Evolutionary conservation across 2,113 vertebrate species (phyloP).

Genomic region (Phylloscopus trochiloides): DNA sequence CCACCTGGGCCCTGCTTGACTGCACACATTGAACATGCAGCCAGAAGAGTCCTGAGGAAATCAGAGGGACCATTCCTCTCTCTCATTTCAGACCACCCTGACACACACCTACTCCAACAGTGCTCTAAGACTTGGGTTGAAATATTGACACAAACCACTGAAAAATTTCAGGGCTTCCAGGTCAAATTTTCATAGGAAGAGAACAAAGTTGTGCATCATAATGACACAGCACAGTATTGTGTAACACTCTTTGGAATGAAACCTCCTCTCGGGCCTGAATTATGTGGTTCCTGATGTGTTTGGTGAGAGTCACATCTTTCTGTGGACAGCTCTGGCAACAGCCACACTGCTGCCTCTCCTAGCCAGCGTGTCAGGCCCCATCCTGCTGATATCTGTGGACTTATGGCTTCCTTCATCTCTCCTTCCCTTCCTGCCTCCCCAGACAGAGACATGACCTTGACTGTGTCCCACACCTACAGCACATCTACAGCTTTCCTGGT

Average conservation of each 20-base stretch:
- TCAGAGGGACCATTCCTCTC: not conserved
- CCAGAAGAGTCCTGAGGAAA: not conserved
- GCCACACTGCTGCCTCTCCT: not conserved
- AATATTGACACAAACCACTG: not conserved
- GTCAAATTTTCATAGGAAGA: not conserved
- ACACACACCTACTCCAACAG: not conserved
- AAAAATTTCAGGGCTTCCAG: not conserved
- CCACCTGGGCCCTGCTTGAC: not conserved
- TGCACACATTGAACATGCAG: accelerated
- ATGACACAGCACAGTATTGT: not conserved
- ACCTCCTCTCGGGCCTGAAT: not conserved
- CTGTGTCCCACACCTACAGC: not conserved
- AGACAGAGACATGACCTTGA: not conserved
- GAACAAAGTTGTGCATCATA: not conserved
- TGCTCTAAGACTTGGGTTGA: not conserved
- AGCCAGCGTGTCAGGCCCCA: not conserved
- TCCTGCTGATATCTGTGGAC: not conserved
- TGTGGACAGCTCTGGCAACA: not conserved
- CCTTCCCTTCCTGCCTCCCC: not conserved
- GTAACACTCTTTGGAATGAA: not conserved
- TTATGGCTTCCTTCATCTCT: not conserved
- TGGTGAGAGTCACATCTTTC: not conserved
- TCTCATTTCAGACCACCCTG: not conserved
- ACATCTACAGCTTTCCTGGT: not conserved
- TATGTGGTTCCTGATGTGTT: slow-evolving; percentile 8